Conservation (phyloP, 2,113 vertebrate species). For the Ophiodon elongatus region DNA sequence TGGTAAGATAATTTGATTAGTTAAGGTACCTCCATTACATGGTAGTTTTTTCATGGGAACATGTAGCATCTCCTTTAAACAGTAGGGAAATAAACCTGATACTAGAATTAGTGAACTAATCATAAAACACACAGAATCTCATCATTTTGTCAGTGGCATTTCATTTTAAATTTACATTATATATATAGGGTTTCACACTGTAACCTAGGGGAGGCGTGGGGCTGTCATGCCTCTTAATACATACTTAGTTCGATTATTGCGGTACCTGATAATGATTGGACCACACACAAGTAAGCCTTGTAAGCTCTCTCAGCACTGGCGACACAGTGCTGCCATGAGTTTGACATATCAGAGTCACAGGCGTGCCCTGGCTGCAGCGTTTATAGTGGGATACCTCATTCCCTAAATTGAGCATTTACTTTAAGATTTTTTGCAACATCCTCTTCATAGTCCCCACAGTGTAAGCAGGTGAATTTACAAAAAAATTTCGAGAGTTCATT, state of each 20-base stretch:
- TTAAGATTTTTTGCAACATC: background rate
- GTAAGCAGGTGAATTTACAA: background rate
- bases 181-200: background rate
- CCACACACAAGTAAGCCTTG: slow-evolving; percentile 9
- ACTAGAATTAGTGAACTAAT: background rate
- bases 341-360: background rate
- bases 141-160: slow-evolving; percentile 13
- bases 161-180: slow-evolving; percentile 6
- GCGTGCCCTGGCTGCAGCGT: background rate
- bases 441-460: background rate
- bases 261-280: slow-evolving; percentile 29
- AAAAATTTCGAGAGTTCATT: too few species aligned
- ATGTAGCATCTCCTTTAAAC: background rate
- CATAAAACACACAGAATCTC: slow-evolving; percentile 2
- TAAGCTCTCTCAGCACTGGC: slow-evolving; percentile 17
- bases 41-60: background rate
- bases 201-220: background rate
- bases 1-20: background rate
- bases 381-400: background rate
- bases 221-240: slow-evolving; percentile 14
- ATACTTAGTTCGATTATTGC: slow-evolving; percentile 6
- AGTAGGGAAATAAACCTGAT: background rate
- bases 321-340: background rate
- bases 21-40: background rate
- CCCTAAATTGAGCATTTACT: background rate